Evolutionary conservation across 2,113 vertebrate species (phyloP).

Genomic region (Seriola rivoliana): DNA sequence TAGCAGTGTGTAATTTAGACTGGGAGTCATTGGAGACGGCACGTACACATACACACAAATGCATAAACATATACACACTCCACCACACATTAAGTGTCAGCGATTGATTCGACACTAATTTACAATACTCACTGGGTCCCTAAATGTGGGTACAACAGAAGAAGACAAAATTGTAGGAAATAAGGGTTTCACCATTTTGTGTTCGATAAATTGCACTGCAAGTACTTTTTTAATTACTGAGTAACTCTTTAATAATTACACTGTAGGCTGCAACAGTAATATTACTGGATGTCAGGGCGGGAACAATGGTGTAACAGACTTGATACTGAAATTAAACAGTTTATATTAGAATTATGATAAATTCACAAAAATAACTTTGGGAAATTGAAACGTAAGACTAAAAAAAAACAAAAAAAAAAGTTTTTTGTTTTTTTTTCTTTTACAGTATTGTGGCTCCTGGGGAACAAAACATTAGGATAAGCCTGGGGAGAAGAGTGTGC

Average conservation of each 20-base stretch:
- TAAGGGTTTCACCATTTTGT: not conserved
- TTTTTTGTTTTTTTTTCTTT: not conserved
- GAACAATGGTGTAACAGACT: no score
- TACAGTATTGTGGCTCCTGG: not conserved
- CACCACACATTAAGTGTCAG: not conserved
- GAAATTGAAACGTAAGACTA: no score
- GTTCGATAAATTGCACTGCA: no score
- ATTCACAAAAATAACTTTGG: not conserved
- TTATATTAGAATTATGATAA: not conserved
- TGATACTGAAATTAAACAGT: not conserved
- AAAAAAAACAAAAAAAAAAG: no score
- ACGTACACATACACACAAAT: not conserved
- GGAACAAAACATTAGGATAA: not conserved
- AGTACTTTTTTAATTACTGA: no score
- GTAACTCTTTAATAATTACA: no score
- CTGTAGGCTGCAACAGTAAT: no score
- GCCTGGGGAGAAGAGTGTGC: not conserved
- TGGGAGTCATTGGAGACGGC: not conserved
- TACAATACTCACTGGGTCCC: no score
- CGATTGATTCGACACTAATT: not conserved
- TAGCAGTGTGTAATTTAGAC: conserved; percentile 22
- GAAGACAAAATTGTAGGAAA: not conserved
- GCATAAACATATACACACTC: no score
- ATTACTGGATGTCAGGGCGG: no score
- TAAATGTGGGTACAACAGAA: not conserved